Evolutionary conservation across 2,113 vertebrate species (phyloP).

Genomic region (Tetrax tetrax): DNA sequence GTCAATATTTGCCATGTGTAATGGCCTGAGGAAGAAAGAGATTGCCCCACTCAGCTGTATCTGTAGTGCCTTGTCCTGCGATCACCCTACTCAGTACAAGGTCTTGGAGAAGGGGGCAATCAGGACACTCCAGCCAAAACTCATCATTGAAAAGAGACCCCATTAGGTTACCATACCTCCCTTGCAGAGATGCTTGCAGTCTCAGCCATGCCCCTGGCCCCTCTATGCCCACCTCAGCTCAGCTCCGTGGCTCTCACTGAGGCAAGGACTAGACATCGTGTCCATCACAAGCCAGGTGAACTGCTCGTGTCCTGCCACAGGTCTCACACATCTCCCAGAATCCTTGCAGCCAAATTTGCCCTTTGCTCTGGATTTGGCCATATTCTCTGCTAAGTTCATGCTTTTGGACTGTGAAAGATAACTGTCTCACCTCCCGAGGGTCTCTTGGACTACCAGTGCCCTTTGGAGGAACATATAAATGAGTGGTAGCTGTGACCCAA

Average conservation of each 20-base stretch:
- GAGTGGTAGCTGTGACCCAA: not conserved
- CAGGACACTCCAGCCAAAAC: not conserved
- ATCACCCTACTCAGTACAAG: not conserved
- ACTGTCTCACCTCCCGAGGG: not conserved
- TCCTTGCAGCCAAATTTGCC: not conserved
- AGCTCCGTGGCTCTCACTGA: not conserved
- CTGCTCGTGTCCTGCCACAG: not conserved
- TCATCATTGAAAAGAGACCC: not conserved
- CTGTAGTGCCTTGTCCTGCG: not conserved
- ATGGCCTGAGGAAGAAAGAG: not conserved
- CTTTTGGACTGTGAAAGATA: not conserved
- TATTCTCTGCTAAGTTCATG: not conserved
- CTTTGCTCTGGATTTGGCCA: not conserved
- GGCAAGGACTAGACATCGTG: rapidly evolving
- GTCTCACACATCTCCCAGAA: not conserved
- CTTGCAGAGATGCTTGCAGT: not conserved
- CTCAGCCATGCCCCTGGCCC: rapidly evolving
- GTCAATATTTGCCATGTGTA: not conserved
- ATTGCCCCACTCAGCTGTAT: rapidly evolving
- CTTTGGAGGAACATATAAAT: not conserved
- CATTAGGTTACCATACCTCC: not conserved
- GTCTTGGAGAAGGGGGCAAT: not conserved
- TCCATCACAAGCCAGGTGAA: not conserved
- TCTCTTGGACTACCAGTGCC: not conserved
- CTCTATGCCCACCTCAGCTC: not conserved